Conservation (phyloP, 2,888 invertebrate genomes). For the Chaetogeoica ovagalla region DNA sequence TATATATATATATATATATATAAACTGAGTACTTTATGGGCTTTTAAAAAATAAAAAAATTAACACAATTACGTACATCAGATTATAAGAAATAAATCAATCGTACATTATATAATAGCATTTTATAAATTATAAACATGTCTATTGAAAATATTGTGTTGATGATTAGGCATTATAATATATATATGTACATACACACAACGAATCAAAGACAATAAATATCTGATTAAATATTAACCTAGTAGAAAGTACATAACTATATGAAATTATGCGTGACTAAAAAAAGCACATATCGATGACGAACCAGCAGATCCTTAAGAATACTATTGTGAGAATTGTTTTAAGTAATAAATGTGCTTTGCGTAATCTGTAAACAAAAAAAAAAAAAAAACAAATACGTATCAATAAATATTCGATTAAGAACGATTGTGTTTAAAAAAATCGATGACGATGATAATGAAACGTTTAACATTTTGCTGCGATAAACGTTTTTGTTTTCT, state of each 20-base stretch:
- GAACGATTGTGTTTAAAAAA: too few relatives aligned
- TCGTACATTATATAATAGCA: neutral
- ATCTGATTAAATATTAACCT: neutral
- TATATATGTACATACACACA: neutral
- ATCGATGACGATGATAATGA: too few relatives aligned
- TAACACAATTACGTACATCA: neutral
- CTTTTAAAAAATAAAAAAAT: neutral
- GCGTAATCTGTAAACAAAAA: constrained; percentile 42
- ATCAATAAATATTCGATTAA: neutral
- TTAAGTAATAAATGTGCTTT: constrained; percentile 46
- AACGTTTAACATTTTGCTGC: too few relatives aligned
- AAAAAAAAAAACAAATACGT: neutral
- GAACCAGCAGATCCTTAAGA: constrained; percentile 34
- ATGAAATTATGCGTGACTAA: neutral
- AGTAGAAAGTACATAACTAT: neutral
- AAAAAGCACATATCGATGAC: constrained; percentile 14
- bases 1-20: too few relatives aligned
- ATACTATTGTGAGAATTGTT: constrained; percentile 8
- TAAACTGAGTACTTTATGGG: too few relatives aligned
- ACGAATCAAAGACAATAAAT: constrained; percentile 1
- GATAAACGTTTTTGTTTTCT: too few relatives aligned
- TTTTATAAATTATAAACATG: neutral
- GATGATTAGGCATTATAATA: neutral
- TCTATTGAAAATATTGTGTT: neutral
- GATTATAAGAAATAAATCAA: neutral